Evolutionary conservation across 2,888 invertebrate species (phyloP).

Genomic region (Yponomeuta evonymella): DNA sequence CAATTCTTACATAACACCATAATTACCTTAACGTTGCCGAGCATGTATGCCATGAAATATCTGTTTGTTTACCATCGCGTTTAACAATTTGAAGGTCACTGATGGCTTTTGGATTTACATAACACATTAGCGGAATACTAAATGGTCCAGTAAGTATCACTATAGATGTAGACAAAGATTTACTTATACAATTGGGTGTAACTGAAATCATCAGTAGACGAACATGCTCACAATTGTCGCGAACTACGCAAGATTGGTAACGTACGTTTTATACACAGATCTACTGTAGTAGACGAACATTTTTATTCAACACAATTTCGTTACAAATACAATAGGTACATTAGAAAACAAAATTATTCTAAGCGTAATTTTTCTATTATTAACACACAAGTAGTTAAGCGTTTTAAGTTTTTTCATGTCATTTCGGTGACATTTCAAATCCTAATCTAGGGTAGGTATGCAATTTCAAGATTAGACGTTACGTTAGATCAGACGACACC

Average conservation of each 20-base stretch:
- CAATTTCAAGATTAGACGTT: constrained; percentile 46
- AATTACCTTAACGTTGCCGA: too few species aligned
- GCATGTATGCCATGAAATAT: too few species aligned
- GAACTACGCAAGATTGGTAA: constrained; percentile 61
- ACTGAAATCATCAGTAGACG: not conserved
- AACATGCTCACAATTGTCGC: constrained; percentile 24
- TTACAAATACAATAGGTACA: constrained; percentile 57
- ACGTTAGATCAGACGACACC: constrained; percentile 37
- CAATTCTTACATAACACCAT: too few species aligned
- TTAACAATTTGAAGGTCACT: not conserved
- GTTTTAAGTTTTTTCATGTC: constrained; percentile 53
- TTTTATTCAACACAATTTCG: constrained; percentile 63
- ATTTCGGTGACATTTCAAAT: constrained; percentile 41
- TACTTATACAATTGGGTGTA: not conserved
- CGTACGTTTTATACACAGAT: constrained; percentile 61
- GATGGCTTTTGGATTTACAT: not conserved
- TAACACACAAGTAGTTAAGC: constrained; percentile 71
- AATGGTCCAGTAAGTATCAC: not conserved
- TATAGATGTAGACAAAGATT: not conserved
- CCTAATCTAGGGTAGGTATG: constrained; percentile 32
- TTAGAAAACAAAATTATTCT: constrained; percentile 64
- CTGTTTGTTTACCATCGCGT: too few species aligned
- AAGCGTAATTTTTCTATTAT: constrained; percentile 64
- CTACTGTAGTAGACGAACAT: constrained; percentile 68
- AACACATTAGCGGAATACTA: not conserved